Percentiles rank a stretch among this genome's conserved stretches.
Evolutionary conservation across 2,888 invertebrate genomes (phyloP).

Genomic region (Epinotia demarniana): DNA sequence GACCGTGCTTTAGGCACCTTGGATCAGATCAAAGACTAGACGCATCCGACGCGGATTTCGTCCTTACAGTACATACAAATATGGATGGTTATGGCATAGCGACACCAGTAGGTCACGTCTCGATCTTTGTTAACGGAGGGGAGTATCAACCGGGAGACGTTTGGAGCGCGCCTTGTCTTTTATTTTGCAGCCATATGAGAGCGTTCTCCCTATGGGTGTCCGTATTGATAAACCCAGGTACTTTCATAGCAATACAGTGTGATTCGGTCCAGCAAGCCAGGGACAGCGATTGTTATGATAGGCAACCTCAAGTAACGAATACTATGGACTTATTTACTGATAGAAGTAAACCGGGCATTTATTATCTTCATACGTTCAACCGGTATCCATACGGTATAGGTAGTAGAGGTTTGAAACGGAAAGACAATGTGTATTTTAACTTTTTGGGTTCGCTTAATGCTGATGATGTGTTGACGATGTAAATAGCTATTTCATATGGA

Average conservation of each 20-base stretch:
- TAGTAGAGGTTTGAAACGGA: constrained; percentile 61
- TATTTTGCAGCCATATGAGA: constrained; percentile 61
- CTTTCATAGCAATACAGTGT: constrained; percentile 63
- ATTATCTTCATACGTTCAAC: constrained; percentile 59
- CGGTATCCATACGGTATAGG: constrained; percentile 58
- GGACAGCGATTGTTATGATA: constrained; percentile 59
- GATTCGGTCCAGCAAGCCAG: constrained; percentile 64
- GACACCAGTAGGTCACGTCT: constrained; percentile 51
- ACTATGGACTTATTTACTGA: constrained; percentile 57
- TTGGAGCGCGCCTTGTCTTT: constrained; percentile 57
- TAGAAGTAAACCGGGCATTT: constrained; percentile 57
- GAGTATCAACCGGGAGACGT: constrained; percentile 64
- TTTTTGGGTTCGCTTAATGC: constrained; percentile 23
- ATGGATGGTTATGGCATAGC: constrained; percentile 51
- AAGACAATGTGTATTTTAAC: constrained; percentile 53
- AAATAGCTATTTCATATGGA: background rate
- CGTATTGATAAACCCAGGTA: constrained; percentile 56
- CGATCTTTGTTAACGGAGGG: constrained; percentile 55
- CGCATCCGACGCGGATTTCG: constrained; percentile 51
- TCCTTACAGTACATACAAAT: constrained; percentile 50
- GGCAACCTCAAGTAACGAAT: constrained; percentile 58
- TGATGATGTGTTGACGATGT: constrained; percentile 8
- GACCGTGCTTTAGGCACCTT: constrained; percentile 52
- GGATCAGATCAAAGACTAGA: constrained; percentile 50
- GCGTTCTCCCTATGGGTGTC: constrained; percentile 60